Base-by-base conservation (phyloP, 2,888 invertebrate species). In the Eupithecia subfuscata region DNA sequence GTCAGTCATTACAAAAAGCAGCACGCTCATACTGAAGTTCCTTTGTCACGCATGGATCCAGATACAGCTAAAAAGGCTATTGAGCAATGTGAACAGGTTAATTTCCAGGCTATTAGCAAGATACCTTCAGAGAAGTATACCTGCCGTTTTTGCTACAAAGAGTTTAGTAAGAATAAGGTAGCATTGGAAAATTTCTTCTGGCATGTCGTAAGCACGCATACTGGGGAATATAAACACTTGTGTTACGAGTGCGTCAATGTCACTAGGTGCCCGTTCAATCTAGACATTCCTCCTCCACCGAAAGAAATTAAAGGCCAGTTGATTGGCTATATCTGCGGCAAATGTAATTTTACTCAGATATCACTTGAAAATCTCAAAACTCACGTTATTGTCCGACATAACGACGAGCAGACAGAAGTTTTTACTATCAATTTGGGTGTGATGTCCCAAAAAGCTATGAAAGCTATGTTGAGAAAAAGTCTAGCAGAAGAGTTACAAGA, bases 331-430 rank as follows among this genome's bases (percentile, higher is more conserved):
- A 93, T 97, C 5, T 98, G 98, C 84, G 95, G 95, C 4, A 93
- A 95, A 75, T 98, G 98, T 85, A 96, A 97, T 85, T 98, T 95
- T 81, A 95, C 97, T 2, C 98, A 98, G 88, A 86, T 97, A 79
- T 94, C 95, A 9, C 89, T 95, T 69, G 89, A 91, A 52, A 96
- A 96, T 83, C 89, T 97, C 0, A 95, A 96, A 78, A 93, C 93
- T 0, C 98, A 98, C 82, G 92, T 97, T 0, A 91, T 95, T 67
- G 86, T 90, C 0, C 95, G 95, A 78, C 97, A 96, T 81, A 87
- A 92, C 69, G 90, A 92, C 68, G 89, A 93, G 71, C 90, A 94
- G 77, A 95, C 94, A 1, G 92, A 94, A 79, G 94, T 94, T 11
- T 93, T 89, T 80, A 89, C 87, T 25, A 92, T 95, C 11, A 94